These are phyloP conservation scores for Melinaea marsaeus DNA, from an alignment of 2,888 invertebrate species.

Conservation along the genomic window DNA sequence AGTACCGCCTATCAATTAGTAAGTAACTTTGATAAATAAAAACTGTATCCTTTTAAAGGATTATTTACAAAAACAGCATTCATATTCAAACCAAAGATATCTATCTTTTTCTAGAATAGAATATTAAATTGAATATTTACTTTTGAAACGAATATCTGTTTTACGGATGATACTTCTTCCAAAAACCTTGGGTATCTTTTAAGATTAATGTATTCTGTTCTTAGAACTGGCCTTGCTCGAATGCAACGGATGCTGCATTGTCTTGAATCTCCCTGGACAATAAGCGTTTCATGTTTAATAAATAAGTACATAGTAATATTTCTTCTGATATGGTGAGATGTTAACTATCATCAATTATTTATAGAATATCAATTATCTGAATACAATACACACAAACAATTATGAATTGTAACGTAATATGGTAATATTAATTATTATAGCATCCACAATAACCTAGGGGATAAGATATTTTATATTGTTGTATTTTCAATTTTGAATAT, in stretches of 20 bases:
- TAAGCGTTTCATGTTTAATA: no score
- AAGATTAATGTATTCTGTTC: slow-evolving; percentile 13
- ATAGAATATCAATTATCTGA: no score
- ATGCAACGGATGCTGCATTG: slow-evolving; percentile 14
- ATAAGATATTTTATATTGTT: no score
- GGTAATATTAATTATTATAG: no score
- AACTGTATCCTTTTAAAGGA: background rate
- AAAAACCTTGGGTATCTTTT: slow-evolving; percentile 12
- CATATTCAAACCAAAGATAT: background rate
- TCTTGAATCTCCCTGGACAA: slow-evolving; percentile 6
- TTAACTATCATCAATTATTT: no score
- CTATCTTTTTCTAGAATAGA: background rate
- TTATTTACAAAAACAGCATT: background rate
- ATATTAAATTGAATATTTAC: background rate
- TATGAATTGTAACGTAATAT: no score
- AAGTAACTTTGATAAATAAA: background rate
- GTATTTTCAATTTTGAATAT: no score
- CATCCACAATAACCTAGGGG: no score
- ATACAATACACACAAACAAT: no score
- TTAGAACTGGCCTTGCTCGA: slow-evolving; percentile 15
- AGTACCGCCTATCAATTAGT: slow-evolving; percentile 2
- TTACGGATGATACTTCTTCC: background rate
- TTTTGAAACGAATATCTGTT: background rate
- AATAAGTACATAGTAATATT: no score
- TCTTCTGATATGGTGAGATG: no score